phyloP scores from a whole-genome alignment of 2,113 vertebrate species.

The Muntiacus muntjak region DNA sequence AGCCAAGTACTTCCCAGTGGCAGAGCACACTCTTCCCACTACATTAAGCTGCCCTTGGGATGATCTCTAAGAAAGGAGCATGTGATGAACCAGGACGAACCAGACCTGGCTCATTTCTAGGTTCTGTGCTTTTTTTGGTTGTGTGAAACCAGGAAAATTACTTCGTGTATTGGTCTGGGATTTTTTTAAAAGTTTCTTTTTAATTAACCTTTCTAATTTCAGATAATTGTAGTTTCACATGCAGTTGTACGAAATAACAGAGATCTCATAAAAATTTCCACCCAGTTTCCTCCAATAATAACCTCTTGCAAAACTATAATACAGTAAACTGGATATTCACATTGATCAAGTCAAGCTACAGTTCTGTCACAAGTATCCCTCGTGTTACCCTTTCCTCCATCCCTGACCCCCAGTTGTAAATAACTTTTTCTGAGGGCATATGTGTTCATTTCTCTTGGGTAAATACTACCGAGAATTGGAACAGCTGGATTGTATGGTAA shows the following conservation, averaged over 20 bases:
- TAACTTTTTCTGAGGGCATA: background rate
- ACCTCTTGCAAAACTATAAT: background rate
- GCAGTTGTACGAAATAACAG: background rate
- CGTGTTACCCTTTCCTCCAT: background rate
- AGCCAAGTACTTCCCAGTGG: background rate
- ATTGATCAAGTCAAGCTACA: background rate
- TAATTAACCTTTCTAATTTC: background rate
- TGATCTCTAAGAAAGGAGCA: background rate
- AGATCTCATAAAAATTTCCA: background rate
- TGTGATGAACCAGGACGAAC: background rate
- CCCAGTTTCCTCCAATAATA: background rate
- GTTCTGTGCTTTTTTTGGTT: background rate
- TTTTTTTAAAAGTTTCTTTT: background rate
- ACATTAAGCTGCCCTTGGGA: fast-evolving
- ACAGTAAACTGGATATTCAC: background rate
- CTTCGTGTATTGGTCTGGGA: background rate
- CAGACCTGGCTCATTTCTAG: background rate
- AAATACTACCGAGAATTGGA: background rate
- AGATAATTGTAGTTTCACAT: background rate
- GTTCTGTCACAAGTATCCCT: background rate
- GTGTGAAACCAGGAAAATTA: background rate
- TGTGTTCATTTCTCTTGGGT: background rate
- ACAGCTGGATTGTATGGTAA: background rate
- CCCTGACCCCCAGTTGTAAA: background rate
- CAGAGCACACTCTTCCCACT: background rate